Conservation (phyloP, 1,140 invertebrate species). For the Drosophila micromelanica region DNA sequence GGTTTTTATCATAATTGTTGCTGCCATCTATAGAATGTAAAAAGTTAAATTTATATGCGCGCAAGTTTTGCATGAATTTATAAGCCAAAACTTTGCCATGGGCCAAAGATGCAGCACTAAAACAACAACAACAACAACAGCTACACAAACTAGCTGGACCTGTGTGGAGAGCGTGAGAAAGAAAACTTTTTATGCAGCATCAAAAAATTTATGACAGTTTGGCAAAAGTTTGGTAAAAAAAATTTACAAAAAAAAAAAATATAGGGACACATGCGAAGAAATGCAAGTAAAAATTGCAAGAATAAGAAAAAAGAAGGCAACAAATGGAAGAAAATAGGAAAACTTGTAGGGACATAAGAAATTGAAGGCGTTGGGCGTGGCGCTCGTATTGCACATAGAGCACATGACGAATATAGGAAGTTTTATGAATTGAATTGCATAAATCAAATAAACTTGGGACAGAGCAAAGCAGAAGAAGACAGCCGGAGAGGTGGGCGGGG, state of each 20-base stretch:
- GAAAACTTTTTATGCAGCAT: conserved; percentile 61
- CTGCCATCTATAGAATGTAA: conserved; percentile 39
- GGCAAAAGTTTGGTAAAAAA: conserved; percentile 62
- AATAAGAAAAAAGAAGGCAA: conserved; percentile 12
- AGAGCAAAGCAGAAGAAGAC: conserved; percentile 2
- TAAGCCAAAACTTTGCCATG: conserved; percentile 65
- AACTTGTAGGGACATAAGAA: conserved; percentile 16
- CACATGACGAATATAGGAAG: conserved; percentile 55
- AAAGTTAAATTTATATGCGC: conserved; percentile 72
- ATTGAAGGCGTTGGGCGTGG: conserved; percentile 42
- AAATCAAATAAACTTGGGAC: conserved; percentile 67
- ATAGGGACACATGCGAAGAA: conserved; percentile 21
- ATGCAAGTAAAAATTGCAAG: conserved; percentile 50
- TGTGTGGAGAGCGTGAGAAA: not conserved
- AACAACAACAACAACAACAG: conserved; percentile 18
- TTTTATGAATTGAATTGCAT: conserved; percentile 84
- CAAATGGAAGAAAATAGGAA: conserved; percentile 4
- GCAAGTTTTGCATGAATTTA: conserved; percentile 80
- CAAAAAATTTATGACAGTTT: conserved; percentile 83
- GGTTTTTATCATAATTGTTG: conserved; percentile 56
- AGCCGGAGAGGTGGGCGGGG: not conserved
- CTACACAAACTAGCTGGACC: not conserved
- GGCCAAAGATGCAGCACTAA: conserved; percentile 40
- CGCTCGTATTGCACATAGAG: conserved; percentile 23
- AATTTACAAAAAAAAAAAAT: conserved; percentile 38